phyloP scores from a whole-genome alignment of 2,888 invertebrate genomes.

The Diloba caeruleocephala region DNA sequence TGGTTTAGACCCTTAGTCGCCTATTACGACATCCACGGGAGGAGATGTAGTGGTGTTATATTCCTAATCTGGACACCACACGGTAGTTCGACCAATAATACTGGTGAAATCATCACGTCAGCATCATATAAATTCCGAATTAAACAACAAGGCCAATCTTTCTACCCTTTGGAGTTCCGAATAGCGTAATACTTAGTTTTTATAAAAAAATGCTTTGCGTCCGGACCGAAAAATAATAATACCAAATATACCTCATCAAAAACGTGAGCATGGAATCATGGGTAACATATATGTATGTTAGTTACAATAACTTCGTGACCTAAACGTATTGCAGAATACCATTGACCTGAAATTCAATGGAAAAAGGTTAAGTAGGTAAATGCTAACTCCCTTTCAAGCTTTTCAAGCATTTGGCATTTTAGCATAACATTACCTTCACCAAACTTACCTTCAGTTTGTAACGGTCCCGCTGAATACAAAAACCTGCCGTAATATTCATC shows the following conservation, averaged over 20 bases:
- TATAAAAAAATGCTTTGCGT: background rate
- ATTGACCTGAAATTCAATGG: constrained; percentile 22
- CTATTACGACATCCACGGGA: too few relatives aligned
- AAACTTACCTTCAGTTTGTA: constrained; percentile 32
- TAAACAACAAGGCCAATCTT: too few relatives aligned
- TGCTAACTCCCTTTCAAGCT: constrained; percentile 41
- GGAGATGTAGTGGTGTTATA: too few relatives aligned
- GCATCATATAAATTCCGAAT: too few relatives aligned
- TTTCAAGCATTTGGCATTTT: constrained; percentile 69
- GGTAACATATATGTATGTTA: background rate
- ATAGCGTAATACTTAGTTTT: too few relatives aligned
- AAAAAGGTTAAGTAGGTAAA: constrained; percentile 58
- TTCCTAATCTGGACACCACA: too few relatives aligned
- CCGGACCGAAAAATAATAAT: too few relatives aligned
- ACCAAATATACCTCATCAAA: background rate
- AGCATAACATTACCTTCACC: constrained; percentile 46
- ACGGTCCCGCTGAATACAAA: constrained; percentile 25
- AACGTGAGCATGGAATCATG: background rate
- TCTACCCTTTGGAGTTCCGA: too few relatives aligned
- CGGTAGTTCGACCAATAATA: too few relatives aligned
- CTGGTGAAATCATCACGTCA: too few relatives aligned
- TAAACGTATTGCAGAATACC: background rate
- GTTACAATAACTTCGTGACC: constrained; percentile 10
- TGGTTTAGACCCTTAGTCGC: too few relatives aligned
- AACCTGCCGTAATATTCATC: constrained; percentile 12